Base-by-base conservation (phyloP, 2,888 invertebrate genomes). In the Frankliniella intonsa region DNA sequence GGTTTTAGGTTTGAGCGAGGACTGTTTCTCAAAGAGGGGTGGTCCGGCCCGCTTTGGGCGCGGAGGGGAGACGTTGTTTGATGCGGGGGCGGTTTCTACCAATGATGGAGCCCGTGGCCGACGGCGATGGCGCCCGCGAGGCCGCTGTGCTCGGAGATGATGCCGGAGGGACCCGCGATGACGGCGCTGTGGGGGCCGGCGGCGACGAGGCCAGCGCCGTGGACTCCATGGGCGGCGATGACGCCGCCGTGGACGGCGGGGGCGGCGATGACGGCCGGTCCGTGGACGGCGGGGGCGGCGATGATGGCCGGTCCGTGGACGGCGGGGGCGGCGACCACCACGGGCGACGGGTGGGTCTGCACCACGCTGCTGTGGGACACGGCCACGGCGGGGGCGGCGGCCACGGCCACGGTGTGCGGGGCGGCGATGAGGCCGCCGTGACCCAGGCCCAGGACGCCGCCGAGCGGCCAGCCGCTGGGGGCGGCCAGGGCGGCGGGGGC, bases 401-500 rank as follows among this genome's bases (percentile, higher is more conserved):
- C 69, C 22, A 69, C 22, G 69, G 69, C 69, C 22, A 69, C 69
- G 69, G 69, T 22, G 69, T 69, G 69, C 9, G 69, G 69, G 2
- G 69, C 69, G 69, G 69, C 69, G 69, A 69, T 22, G 22, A 69
- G 69, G 22, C 69, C 69, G 69, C 22, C 69, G 69, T 69, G 69
- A 22, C 69, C 69, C 22, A 69, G 69, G 22, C 69, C 69, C 69
- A 69, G 69, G 51, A 51, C 51, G 9, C 51, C 51, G 55, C 55
- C 55, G 55, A 55, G 55, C 0, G 69, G 69, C 69, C 69, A 69
- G 69, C 69, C 69, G 69, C 69, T 69, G 69, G 69, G 69, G 22
- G n/a, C 22, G 69, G 69, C 69, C 69, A 69, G 69, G 69, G 69
- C 69, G 69, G 69, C 69, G 69, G 69, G 69, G 69, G 69, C 69